A percentile compares a stretch with the other conserved stretches of the same genome.
phyloP scores from a whole-genome alignment of 2,888 invertebrate genomes.

The Phlogophora meticulosa region DNA sequence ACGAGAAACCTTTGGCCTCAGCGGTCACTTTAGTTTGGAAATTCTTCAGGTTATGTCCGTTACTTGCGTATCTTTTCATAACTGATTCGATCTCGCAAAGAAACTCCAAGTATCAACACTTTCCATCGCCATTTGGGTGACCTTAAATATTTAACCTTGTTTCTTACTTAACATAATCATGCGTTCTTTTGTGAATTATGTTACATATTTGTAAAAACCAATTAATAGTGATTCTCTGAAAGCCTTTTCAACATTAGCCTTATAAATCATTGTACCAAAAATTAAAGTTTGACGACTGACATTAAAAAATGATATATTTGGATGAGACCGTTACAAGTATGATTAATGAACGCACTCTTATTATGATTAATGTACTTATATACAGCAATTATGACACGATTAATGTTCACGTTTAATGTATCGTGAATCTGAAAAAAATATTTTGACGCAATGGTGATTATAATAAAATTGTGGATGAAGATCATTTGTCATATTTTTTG shows the following conservation, averaged over 20 bases:
- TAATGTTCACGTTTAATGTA: constrained; percentile 57
- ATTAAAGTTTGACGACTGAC: constrained; percentile 28
- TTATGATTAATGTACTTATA: constrained; percentile 63
- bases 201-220: not conserved
- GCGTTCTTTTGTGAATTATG: not conserved
- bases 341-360: constrained; percentile 61
- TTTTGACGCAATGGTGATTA: constrained; percentile 50
- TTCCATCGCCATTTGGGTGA: no score
- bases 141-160: no score
- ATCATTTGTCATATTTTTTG: constrained; percentile 54
- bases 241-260: not conserved
- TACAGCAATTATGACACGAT: constrained; percentile 62
- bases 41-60: no score
- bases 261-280: constrained; percentile 22
- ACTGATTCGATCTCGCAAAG: no score
- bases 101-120: no score
- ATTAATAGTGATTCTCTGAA: not conserved
- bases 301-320: constrained; percentile 57
- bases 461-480: constrained; percentile 39
- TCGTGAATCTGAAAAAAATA: constrained; percentile 51
- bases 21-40: no score
- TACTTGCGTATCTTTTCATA: no score
- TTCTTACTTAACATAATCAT: no score
- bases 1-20: no score
- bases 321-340: constrained; percentile 49